Evolutionary conservation across 92 coral and sea anemone species (phyloP).

Genomic region (Porites rus): DNA sequence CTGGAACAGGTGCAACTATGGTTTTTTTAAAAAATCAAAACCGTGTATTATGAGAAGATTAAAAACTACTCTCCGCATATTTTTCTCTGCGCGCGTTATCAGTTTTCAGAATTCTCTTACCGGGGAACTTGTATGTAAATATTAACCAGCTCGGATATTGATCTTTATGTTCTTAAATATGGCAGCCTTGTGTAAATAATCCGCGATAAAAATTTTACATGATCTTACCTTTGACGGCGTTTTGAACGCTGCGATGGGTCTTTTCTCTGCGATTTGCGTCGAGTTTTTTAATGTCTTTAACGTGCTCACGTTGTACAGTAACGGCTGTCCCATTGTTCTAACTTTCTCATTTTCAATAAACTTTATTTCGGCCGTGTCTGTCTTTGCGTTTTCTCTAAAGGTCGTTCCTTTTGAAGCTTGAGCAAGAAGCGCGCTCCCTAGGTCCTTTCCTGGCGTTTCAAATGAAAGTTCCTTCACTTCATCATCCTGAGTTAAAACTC

Average conservation of each 20-base stretch:
- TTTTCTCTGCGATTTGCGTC: conserved; percentile 22
- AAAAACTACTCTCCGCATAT: conserved; percentile 35
- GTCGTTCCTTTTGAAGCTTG: background rate
- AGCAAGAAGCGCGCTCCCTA: background rate
- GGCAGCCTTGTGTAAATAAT: conserved; percentile 32
- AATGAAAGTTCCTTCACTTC: conserved; percentile 3
- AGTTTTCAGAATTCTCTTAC: conserved; percentile 4
- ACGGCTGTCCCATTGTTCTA: conserved; percentile 35
- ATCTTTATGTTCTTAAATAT: conserved; percentile 14
- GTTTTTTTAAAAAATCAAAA: conserved; percentile 29
- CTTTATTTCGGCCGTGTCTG: conserved; percentile 13
- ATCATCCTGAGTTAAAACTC: background rate
- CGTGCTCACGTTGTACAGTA: conserved; percentile 30
- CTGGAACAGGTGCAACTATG: background rate
- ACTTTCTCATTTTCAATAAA: conserved; percentile 37
- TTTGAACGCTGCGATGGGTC: conserved; percentile 13
- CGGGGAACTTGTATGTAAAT: conserved; percentile 50
- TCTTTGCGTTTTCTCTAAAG: background rate
- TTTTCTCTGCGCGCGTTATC: conserved; percentile 24
- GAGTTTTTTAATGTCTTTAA: conserved; percentile 1
- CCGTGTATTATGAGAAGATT: conserved; percentile 5
- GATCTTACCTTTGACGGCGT: conserved; percentile 33
- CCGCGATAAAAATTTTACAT: conserved; percentile 9
- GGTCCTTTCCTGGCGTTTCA: background rate
- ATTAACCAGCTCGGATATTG: conserved; percentile 36